These are phyloP conservation scores for Uloborus diversus DNA, from an alignment of 1,140 invertebrate genomes.

Conservation along the genomic window DNA sequence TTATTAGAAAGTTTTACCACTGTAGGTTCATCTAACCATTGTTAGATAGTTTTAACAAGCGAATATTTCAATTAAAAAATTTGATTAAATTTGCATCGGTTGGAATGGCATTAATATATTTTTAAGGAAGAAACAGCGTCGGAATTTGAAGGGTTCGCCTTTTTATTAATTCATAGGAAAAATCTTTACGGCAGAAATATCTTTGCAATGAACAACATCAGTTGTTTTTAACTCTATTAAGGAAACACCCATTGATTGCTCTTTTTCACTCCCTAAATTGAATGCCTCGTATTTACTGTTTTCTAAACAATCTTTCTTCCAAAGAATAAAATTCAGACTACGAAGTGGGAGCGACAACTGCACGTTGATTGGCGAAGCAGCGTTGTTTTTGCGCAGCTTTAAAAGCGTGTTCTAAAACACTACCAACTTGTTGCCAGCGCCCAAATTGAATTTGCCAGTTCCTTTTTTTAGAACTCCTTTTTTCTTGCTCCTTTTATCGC, in stretches of 20 bases:
- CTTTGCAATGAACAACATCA: too few relatives aligned
- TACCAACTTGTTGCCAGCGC: conserved; percentile 26
- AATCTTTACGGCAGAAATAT: too few relatives aligned
- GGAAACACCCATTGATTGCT: not conserved
- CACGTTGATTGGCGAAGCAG: not conserved
- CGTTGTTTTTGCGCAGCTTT: conserved; percentile 9
- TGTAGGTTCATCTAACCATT: too few relatives aligned
- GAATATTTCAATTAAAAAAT: too few relatives aligned
- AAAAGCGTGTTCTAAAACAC: conserved; percentile 12
- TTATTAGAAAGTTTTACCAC: too few relatives aligned
- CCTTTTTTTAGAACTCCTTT: not conserved
- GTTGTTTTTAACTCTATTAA: too few relatives aligned
- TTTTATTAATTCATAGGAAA: too few relatives aligned
- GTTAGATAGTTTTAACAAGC: too few relatives aligned
- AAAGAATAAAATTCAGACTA: not conserved
- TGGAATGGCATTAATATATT: too few relatives aligned
- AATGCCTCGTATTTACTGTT: not conserved
- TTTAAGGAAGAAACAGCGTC: too few relatives aligned
- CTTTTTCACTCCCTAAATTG: not conserved
- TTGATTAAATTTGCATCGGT: too few relatives aligned
- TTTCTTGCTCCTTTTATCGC: conserved; percentile 7
- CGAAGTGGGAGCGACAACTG: not conserved
- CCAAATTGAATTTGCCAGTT: conserved; percentile 37
- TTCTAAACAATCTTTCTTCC: not conserved
- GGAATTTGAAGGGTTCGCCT: too few relatives aligned